Base-by-base conservation (phyloP, 2,888 invertebrate genomes). In the Trichogramma evanescens region DNA sequence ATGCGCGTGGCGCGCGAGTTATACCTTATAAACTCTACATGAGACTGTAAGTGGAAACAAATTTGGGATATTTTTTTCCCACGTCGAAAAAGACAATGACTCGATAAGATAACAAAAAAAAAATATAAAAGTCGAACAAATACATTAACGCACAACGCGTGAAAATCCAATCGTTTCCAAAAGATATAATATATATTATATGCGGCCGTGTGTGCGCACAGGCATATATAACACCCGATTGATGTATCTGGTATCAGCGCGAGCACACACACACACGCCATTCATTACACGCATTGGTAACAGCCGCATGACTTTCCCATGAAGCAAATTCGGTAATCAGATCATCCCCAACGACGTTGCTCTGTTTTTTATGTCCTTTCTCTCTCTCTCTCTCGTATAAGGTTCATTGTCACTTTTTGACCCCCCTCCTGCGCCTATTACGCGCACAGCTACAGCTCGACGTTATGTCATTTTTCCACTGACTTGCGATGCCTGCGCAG, bases 301-400 rank as follows among this genome's bases (percentile, higher is more conserved):
- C 26, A 38, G 45, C 4, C 69, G 10, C 4, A 68, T 74, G 74
- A 76, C 75, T 76, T 76, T 76, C 76, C 77, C 76, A 76, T 76
- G 77, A 76, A 74, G 74, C 69, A 69, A 69, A 70, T 69, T n/a
- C 13, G 53, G 71, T 75, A 76, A 77, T 76, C 75, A 69, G 71
- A 73, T 72, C 71, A 70, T 67, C 71, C 65, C 69, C 13, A 42
- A 13, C 62, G 56, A 60, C 60, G 64, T 58, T 50, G 60, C 39
- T 42, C 42, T 41, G 13, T 39, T 45, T 50, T 41, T 54, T 51
- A 6, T 41, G 9, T n/a, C 8, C 38, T 46, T 10, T 10, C 4
- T 45, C 13, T 40, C 50, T 45, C 44, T 44, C 39, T n/a, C 50
- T 9, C 43, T 3, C 6, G 7, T 26, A 26, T 48, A 13, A 10